These are phyloP conservation scores for Hippocampus barbouri DNA, from an alignment of 2,113 vertebrate genomes.

Conservation along the genomic window DNA sequence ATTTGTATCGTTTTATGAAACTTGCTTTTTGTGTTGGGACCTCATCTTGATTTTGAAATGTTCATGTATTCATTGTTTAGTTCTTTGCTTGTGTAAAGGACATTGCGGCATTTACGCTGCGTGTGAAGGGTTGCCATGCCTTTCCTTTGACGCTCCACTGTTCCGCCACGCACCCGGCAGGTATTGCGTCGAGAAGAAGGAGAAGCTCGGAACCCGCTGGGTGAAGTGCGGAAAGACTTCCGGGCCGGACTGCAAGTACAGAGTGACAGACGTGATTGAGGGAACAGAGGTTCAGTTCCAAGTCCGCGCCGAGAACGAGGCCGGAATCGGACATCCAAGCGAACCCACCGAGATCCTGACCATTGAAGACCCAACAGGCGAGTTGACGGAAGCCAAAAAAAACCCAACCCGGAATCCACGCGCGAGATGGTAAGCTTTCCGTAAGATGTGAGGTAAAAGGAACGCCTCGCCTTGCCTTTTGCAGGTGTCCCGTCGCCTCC, in stretches of 20 bases:
- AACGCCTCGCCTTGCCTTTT: background rate
- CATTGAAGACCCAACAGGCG: constrained; percentile 92
- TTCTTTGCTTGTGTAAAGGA: no score
- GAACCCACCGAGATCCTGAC: constrained; percentile 92
- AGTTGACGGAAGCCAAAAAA: background rate
- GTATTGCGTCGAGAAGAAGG: constrained; percentile 96
- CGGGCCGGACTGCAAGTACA: constrained; percentile 89
- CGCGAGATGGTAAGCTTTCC: background rate
- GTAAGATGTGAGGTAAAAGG: background rate
- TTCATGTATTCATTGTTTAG: no score
- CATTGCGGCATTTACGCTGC: no score
- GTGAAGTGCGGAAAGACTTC: constrained; percentile 92
- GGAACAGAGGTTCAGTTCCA: constrained; percentile 97
- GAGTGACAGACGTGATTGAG: constrained; percentile 95
- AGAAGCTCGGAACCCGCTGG: constrained; percentile 96
- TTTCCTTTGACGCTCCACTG: background rate
- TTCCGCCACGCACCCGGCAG: constrained; percentile 52
- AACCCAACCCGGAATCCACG: background rate
- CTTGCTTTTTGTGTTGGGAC: no score
- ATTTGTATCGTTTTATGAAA: no score
- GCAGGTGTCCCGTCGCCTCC: constrained; percentile 90
- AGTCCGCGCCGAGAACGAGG: constrained; percentile 94
- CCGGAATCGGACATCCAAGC: constrained; percentile 90
- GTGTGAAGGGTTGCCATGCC: background rate
- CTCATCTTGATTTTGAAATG: no score